A percentile compares a stretch with the other conserved stretches of the same genome.
These are phyloP conservation scores for Ladona fulva DNA, from an alignment of 1,140 invertebrate species.

Conservation along the genomic window DNA sequence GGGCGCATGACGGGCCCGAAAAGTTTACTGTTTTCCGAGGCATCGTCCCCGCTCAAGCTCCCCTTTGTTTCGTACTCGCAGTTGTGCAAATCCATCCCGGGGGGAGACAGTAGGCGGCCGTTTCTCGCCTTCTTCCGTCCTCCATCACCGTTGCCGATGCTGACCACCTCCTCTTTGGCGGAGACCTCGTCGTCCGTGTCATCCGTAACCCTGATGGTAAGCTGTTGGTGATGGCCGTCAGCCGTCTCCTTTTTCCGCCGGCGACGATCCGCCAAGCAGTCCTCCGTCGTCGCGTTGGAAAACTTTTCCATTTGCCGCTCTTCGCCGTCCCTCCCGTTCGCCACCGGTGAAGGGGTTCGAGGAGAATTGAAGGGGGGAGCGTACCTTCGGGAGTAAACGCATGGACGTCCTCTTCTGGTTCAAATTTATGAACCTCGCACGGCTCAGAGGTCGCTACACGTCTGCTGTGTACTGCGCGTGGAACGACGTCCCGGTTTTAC, in stretches of 20 bases:
- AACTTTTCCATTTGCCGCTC: neutral
- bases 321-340: neutral
- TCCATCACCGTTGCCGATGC: neutral
- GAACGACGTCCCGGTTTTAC: neutral
- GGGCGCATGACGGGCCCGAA: too few relatives aligned
- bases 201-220: neutral
- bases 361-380: neutral
- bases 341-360: neutral
- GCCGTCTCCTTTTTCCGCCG: neutral
- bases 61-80: neutral
- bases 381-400: neutral
- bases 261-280: neutral
- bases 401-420: neutral
- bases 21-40: too few relatives aligned
- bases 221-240: neutral
- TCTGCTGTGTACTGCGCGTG: neutral
- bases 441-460: neutral
- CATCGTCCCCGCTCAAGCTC: neutral
- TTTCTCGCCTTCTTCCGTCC: neutral
- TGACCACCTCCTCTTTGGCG: neutral
- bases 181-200: neutral
- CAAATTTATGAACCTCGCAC: neutral
- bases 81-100: neutral
- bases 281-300: neutral
- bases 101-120: neutral